Evolutionary conservation across 1,140 invertebrate genomes (phyloP), one percentile per base, ranked within the genome.

Genomic region (Archivesica marissinica): DNA sequence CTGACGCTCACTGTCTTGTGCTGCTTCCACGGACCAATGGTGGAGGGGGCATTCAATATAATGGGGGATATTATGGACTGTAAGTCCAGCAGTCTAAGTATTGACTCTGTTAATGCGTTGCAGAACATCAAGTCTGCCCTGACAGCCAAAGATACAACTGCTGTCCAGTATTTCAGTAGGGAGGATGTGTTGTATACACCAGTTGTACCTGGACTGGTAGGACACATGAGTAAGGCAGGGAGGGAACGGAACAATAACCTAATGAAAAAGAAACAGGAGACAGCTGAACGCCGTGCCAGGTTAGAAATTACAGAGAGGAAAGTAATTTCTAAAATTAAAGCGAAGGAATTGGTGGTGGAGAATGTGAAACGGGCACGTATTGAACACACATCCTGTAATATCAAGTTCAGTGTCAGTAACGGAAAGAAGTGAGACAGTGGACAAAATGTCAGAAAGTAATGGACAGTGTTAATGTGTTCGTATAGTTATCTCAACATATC

Each of bases 1-100:
- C 17, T 83, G 23, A 50, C 44, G 30, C 33, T 41, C 28, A 39
- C 66, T 0, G 35, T 72, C 20, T 50, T 86, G 3, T 41, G 20
- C 30, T 54, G 52, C 38, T 86, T 86, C 39, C 85, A 86, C 82
- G 77, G 85, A 13, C 72, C 72, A 30, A 68, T 68, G 64, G 35
- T 68, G 9, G 64, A 68, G 25, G 64, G 64, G 11, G 47, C 38
- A 11, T 86, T 86, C 72, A 86, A 74, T 59, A 20, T 75, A 2
- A 86, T 86, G 84, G 64, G 47, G 4, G 76, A 86, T 33, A 54
- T 86, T 25, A 56, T 72, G 30, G 85, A 86, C 52, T 23, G 25
- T 17, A 52, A 52, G 28, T 72, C 59, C 7, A 39, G 64, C 20
- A 44, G 38, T 17, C 39, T 86, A 38, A 33, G 41, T 74, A 61